Base-by-base conservation (phyloP, 2,113 vertebrate species). In the Forbesichthys papilliferus region DNA sequence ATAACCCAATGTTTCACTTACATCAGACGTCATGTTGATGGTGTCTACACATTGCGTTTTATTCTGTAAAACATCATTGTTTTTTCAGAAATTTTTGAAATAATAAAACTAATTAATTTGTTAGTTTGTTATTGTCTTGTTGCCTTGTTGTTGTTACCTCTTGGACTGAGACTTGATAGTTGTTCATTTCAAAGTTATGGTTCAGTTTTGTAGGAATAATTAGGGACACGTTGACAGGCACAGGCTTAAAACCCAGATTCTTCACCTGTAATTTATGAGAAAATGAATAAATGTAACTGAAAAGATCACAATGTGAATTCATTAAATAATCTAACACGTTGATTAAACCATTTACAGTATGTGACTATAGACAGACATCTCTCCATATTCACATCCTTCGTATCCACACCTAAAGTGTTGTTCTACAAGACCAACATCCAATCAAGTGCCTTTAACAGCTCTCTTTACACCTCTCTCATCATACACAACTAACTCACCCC, bases 201-300 rank as follows among this genome's bases (percentile, higher is more conserved):
- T 71, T 56, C 48, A 87, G 79, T 75, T 79, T 16, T 48, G 68
- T 85, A 20, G 86, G 83, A 59, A 92, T 83, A 13, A 9, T 2
- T 48, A 93, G 59, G 0, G 68, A 78, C 16, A 92, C 78, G 0
- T 27, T 75, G 34, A 88, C 61, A 11, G 87, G 87, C 52, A 92
- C 84, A 33, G 14, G 60, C 61, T 82, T 93, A 4, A 59, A 51
- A 47, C 87, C 88, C 42, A 54, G 56, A 67, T 93, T 93, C 20
- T 76, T 60, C 6, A 93, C 77, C 92, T 93, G 77, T 14, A 12
- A 52, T 60, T 1, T 16, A 18, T 73, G 5, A 77, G n/a, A 76
- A 0, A 69, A 6, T 8, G 18, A 42, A 18, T 60, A 16, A 27
- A 36, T 57, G 11, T 27, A 10, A 57, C 20, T 20, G 5, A 14